Conservation (phyloP, 2,113 vertebrate genomes). For the Bubalus kerabau region DNA sequence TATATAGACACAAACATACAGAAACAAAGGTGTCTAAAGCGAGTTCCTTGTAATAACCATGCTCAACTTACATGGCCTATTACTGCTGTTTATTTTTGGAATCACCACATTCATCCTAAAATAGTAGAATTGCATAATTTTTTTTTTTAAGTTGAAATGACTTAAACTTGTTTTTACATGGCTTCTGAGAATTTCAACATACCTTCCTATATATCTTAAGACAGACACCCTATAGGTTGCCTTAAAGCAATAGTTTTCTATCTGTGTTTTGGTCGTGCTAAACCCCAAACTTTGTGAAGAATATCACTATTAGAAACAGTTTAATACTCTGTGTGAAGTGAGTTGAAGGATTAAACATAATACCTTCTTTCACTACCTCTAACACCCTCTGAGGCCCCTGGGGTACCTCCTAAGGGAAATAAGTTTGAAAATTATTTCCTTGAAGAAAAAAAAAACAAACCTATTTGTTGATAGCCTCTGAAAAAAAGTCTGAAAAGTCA, state of each 20-base stretch:
- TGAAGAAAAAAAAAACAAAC: background rate
- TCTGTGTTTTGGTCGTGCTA: background rate
- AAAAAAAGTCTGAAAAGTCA: background rate
- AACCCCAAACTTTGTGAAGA: background rate
- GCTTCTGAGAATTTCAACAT: background rate
- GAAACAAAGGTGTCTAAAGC: background rate
- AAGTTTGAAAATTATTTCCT: background rate
- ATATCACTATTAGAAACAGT: background rate
- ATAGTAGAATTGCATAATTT: background rate
- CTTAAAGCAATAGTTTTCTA: background rate
- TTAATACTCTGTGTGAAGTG: background rate
- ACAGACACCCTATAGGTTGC: background rate
- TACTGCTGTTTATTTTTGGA: background rate
- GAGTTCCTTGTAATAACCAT: background rate
- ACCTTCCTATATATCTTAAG: background rate
- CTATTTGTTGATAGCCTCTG: background rate
- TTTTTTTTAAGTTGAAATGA: background rate
- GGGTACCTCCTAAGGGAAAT: background rate
- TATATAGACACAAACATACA: background rate
- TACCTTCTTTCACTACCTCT: background rate
- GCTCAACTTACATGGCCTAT: background rate
- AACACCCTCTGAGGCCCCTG: background rate
- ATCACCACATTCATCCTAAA: background rate
- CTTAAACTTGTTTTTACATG: background rate
- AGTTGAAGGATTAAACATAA: background rate